These are phyloP conservation scores for Neoaliturus tenellus DNA, from an alignment of 2,888 invertebrate species.

Conservation along the genomic window DNA sequence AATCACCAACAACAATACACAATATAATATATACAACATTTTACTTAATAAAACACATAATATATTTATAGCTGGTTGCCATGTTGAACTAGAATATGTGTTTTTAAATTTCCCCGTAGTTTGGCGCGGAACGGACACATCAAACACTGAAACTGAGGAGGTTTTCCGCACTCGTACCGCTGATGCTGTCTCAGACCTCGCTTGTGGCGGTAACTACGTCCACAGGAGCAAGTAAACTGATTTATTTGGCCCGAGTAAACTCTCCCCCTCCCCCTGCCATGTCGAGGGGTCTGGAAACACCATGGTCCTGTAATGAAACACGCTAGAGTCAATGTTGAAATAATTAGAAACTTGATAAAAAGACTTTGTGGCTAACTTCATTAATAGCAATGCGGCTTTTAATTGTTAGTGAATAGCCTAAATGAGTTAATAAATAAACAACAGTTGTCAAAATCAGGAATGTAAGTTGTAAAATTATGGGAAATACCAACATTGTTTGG, in stretches of 20 bases:
- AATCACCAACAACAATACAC: too few relatives aligned
- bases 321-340: neutral
- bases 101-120: slow-evolving; percentile 60
- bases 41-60: too few relatives aligned
- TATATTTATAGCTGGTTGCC: slow-evolving; percentile 23
- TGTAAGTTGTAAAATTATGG: too few relatives aligned
- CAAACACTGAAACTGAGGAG: slow-evolving; percentile 61
- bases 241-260: neutral
- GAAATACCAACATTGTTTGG: too few relatives aligned
- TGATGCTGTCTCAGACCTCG: slow-evolving; percentile 59
- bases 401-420: too few relatives aligned
- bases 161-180: slow-evolving; percentile 66
- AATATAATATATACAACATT: too few relatives aligned
- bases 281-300: neutral
- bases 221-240: slow-evolving; percentile 29
- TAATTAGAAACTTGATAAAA: too few relatives aligned
- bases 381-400: too few relatives aligned
- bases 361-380: too few relatives aligned
- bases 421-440: too few relatives aligned
- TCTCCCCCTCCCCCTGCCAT: neutral
- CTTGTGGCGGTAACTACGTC: slow-evolving; percentile 58
- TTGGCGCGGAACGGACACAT: slow-evolving; percentile 62
- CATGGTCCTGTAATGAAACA: neutral
- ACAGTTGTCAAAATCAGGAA: too few relatives aligned
- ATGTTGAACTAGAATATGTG: slow-evolving; percentile 58